Conservation (phyloP, 2,113 vertebrate species). For the Rostratula benghalensis region DNA sequence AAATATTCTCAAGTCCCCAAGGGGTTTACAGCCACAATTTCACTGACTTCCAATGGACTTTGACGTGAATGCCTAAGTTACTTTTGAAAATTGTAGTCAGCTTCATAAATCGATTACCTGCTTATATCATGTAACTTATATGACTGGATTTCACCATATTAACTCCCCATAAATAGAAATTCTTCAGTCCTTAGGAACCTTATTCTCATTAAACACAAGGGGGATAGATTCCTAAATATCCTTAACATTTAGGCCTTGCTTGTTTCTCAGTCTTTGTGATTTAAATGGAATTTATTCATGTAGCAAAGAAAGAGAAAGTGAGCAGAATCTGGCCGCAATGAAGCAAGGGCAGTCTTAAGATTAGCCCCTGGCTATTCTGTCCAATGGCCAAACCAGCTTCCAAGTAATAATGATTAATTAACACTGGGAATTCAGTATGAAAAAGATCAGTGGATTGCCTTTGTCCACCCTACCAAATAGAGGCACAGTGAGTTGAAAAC, state of each 20-base stretch:
- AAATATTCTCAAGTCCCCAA: neutral
- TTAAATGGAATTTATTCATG: neutral
- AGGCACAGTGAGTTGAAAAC: neutral
- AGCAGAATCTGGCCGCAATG: neutral
- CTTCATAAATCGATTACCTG: neutral
- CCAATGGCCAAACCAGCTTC: neutral
- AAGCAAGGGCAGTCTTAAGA: neutral
- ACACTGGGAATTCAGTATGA: neutral
- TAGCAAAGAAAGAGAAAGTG: neutral
- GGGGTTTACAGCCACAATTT: neutral
- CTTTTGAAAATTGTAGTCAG: neutral
- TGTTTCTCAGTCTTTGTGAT: neutral
- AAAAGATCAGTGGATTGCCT: neutral
- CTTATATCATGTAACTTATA: neutral
- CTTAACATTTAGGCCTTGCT: neutral
- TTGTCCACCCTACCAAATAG: neutral
- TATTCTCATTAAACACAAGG: neutral
- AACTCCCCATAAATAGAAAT: neutral
- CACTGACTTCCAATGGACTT: neutral
- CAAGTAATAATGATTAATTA: constrained; percentile 38
- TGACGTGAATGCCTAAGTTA: neutral
- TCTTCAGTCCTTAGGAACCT: neutral
- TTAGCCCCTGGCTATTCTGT: neutral
- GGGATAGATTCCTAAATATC: neutral
- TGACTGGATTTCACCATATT: neutral